Conservation (phyloP, 2,888 invertebrate genomes). For the Reticulitermes lucifugus region DNA sequence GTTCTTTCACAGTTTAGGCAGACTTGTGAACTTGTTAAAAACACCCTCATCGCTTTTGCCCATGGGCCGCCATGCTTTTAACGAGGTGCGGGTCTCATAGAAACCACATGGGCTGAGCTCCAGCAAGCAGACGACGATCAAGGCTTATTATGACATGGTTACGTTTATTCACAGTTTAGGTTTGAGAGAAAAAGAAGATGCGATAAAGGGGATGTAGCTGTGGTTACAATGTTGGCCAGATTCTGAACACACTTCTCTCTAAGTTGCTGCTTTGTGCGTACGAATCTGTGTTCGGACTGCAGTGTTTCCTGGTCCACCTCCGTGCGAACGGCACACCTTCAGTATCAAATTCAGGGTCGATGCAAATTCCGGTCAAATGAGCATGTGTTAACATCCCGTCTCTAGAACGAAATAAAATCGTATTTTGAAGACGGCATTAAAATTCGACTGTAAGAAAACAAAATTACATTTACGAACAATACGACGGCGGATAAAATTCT, state of each 20-base stretch:
- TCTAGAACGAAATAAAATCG: no score
- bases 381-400: no score
- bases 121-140: not conserved
- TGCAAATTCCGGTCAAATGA: no score
- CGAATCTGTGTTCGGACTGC: not conserved
- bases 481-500: no score
- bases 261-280: not conserved
- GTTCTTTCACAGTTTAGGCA: slow-evolving; percentile 48
- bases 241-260: slow-evolving; percentile 1
- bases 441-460: no score
- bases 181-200: not conserved
- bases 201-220: slow-evolving; percentile 16
- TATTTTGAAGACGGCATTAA: no score
- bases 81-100: slow-evolving; percentile 31
- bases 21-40: slow-evolving; percentile 35
- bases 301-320: no score
- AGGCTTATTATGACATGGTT: slow-evolving; percentile 37
- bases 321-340: no score
- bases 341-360: no score
- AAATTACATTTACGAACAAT: no score
- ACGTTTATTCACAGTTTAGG: slow-evolving; percentile 38
- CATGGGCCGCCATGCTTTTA: slow-evolving; percentile 32
- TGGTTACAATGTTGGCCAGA: slow-evolving; percentile 22
- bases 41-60: slow-evolving; percentile 17
- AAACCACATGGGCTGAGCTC: slow-evolving; percentile 12